phyloP scores from a whole-genome alignment of 2,797 vertebrate species.

The Hemitrygon akajei region DNA sequence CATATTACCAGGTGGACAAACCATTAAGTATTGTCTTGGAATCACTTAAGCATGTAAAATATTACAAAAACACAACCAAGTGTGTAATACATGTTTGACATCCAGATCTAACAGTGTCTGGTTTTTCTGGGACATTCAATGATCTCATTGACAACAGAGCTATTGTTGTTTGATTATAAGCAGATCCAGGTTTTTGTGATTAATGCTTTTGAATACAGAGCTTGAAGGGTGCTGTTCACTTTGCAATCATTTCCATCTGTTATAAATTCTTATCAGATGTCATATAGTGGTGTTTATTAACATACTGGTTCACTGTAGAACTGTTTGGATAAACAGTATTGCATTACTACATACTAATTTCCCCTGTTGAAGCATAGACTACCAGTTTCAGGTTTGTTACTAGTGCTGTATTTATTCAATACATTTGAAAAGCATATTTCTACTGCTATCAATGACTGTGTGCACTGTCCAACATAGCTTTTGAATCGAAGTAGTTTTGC shows the following conservation, averaged over 20 bases:
- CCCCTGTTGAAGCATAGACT: neutral
- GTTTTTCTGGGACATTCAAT: conserved; percentile 44
- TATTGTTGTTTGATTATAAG: conserved; percentile 56
- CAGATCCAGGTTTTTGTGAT: conserved; percentile 54
- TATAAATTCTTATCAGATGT: conserved; percentile 61
- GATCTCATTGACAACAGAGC: conserved; percentile 52
- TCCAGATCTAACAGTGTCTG: conserved; percentile 43
- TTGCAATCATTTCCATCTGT: conserved; percentile 57
- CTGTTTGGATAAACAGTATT: conserved; percentile 46
- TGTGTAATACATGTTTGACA: conserved; percentile 18
- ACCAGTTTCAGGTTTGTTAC: neutral
- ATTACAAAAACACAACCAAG: neutral
- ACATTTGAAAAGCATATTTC: neutral
- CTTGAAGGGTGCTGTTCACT: conserved; percentile 52
- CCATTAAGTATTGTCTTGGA: conserved; percentile 18
- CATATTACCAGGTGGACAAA: neutral
- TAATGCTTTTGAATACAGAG: conserved; percentile 53
- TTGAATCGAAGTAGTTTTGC: neutral
- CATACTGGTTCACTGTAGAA: conserved; percentile 47
- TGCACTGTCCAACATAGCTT: too few relatives aligned
- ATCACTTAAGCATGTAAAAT: conserved; percentile 21
- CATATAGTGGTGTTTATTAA: conserved; percentile 48
- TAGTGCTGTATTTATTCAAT: neutral
- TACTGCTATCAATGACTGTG: too few relatives aligned
- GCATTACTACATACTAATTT: conserved; percentile 32